Conservation (phyloP, 2,113 vertebrate genomes). For the Nannospalax galili region DNA sequence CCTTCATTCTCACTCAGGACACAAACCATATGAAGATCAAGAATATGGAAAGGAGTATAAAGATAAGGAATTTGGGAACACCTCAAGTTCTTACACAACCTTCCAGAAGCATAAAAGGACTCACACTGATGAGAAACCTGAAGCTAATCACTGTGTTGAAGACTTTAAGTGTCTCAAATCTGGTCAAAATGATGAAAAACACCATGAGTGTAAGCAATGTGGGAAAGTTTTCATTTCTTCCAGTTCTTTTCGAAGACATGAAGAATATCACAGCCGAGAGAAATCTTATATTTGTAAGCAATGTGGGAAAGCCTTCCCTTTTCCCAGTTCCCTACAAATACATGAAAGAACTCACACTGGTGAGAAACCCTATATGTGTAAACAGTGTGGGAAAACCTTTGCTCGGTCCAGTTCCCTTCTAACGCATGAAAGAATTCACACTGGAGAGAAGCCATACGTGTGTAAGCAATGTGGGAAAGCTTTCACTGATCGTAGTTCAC, state of each 20-base stretch:
- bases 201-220: not conserved
- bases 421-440: not conserved
- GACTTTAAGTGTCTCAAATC: not conserved
- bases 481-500: not conserved
- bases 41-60: not conserved
- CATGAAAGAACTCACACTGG: not conserved
- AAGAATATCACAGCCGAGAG: not conserved
- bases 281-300: not conserved
- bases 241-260: not conserved
- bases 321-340: not conserved
- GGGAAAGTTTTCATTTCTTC: not conserved
- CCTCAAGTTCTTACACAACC: not conserved
- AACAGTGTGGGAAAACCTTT: not conserved
- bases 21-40: not conserved
- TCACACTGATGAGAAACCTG: not conserved
- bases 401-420: not conserved
- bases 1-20: not conserved
- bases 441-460: not conserved
- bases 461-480: not conserved
- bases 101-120: not conserved
- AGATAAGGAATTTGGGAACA: not conserved
- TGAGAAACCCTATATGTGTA: not conserved
- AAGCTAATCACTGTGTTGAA: not conserved
- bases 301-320: not conserved
- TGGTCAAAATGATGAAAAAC: not conserved